phyloP scores from a whole-genome alignment of 2,797 vertebrate species.

The Notoglanidium macrostoma region DNA sequence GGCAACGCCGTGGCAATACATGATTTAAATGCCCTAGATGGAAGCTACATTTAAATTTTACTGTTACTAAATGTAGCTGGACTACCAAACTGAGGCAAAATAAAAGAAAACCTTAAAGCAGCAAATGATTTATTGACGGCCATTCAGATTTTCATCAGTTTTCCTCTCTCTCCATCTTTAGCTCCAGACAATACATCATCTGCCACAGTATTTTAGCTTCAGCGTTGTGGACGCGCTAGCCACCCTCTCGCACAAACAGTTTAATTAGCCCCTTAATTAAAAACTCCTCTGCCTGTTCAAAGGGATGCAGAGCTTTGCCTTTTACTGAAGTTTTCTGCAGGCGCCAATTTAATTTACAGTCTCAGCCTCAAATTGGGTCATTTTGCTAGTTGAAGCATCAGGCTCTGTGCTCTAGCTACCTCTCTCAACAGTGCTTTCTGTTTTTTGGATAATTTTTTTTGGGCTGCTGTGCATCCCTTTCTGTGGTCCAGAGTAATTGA shows the following conservation, averaged over 20 bases:
- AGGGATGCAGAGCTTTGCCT: constrained; percentile 64
- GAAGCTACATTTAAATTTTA: constrained; percentile 32
- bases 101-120: constrained; percentile 12
- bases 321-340: constrained; percentile 75
- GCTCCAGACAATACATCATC: constrained; percentile 53
- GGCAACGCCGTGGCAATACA: background rate
- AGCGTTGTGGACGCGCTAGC: constrained; percentile 52
- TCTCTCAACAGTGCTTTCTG: constrained; percentile 63
- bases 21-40: constrained; percentile 15
- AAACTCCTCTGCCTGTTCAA: constrained; percentile 71
- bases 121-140: constrained; percentile 33
- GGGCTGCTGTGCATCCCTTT: constrained; percentile 61
- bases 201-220: constrained; percentile 50
- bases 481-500: constrained; percentile 77
- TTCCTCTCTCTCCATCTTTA: constrained; percentile 44
- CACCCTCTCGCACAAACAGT: constrained; percentile 58
- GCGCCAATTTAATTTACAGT: constrained; percentile 80
- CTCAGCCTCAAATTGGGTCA: constrained; percentile 79
- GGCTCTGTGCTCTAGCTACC: constrained; percentile 61
- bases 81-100: constrained; percentile 32
- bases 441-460: constrained; percentile 48
- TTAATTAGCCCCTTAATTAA: constrained; percentile 73
- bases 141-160: constrained; percentile 45
- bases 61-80: constrained; percentile 8
- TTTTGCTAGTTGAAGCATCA: constrained; percentile 69